These are phyloP conservation scores for Ectropis crepuscularia DNA, from an alignment of 2,888 invertebrate genomes.

Conservation along the genomic window DNA sequence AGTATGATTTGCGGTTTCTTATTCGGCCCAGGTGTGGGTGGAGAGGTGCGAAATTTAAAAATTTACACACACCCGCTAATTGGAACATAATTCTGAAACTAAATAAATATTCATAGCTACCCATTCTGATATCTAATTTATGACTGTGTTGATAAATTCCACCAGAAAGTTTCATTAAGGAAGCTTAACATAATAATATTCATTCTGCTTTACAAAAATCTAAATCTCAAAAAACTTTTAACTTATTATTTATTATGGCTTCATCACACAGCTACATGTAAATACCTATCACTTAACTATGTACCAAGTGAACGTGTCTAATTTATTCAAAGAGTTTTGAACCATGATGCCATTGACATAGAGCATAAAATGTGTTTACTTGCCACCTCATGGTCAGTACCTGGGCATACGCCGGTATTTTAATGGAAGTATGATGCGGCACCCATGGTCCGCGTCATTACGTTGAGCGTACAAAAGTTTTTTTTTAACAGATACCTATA, in stretches of 20 bases:
- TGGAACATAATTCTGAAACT: conserved; percentile 2
- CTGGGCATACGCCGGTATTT: conserved; percentile 54
- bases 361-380: neutral
- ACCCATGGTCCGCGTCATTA: conserved; percentile 58
- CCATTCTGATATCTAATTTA: neutral
- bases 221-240: conserved; percentile 31
- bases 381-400: conserved; percentile 6
- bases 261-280: conserved; percentile 40
- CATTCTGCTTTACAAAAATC: conserved; percentile 13
- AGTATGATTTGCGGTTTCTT: neutral
- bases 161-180: neutral
- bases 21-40: conserved; percentile 7
- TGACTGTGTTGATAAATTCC: neutral
- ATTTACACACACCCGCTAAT: conserved; percentile 10
- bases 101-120: neutral
- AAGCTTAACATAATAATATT: neutral
- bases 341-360: neutral
- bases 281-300: neutral
- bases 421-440: conserved; percentile 71
- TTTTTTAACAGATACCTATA: conserved; percentile 38
- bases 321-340: neutral
- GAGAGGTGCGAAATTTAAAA: conserved; percentile 2
- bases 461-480: conserved; percentile 40
- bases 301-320: conserved; percentile 6
- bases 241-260: conserved; percentile 38